Base-by-base conservation (phyloP, 2,888 invertebrate species). In the Sinodicranocentrus sp. region DNA sequence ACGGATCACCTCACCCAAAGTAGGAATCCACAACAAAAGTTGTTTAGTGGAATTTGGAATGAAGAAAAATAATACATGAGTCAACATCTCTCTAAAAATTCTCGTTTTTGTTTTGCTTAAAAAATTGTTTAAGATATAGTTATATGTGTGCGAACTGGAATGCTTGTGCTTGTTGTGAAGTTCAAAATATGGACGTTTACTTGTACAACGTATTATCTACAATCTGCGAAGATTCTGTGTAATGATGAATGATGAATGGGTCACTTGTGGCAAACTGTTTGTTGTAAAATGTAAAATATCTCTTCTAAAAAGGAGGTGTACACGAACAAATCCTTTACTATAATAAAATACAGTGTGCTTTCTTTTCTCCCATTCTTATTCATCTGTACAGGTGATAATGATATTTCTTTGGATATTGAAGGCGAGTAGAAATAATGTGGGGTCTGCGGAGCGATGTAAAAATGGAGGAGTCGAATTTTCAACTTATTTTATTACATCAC, bases 301-400 rank as follows among this genome's bases (percentile, higher is more conserved):
- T 43, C 43, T 73, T 15, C 5, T 26, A 44, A 61, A 73, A 73
- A 48, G 63, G 73, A 71, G 71, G 71, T 48, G 73, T 73, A 57
- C 33, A 33, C 10, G 5, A 3, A 33, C 33, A 33, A 33, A 33
- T 33, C 33, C 33, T 33, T 33, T 33, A 33, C 3, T 33, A 33
- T 10, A 33, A 33, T 33, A 33, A 33, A 33, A 33, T 25, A 68
- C 65, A 23, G 43, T 39, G 21, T 65, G 2, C 17, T 15, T n/a
- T n/a, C n/a, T n/a, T n/a, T n/a, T n/a, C n/a, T n/a, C n/a, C n/a
- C 10, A 21, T 19, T 54, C 19, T 54, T 54, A 17, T 54, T 17
- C 54, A 19, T 54, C 23, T 21, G 19, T 54, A 10, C 54, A 54
- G 15, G 19, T 19, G 17, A 2, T 33, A 33, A 33, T 33, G 33